Evolutionary conservation across 2,888 invertebrate species (phyloP), one percentile per base, ranked within the genome.

Genomic region (Tipula unca): DNA sequence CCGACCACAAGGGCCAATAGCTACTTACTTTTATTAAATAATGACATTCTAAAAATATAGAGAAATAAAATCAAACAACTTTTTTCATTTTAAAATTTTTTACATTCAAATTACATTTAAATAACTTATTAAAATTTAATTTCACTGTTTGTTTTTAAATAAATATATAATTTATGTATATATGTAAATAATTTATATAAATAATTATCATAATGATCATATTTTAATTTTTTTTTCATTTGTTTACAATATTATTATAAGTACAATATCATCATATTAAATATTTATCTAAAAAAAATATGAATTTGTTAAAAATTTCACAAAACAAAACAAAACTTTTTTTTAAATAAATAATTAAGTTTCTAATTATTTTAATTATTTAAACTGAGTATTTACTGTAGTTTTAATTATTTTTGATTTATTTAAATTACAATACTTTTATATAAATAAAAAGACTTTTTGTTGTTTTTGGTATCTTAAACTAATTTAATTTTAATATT

Each of bases 41-140:
- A 32, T 32, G 5, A 2, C 32, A 32, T 32, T 32, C 32, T 32
- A 32, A 32, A 32, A n/a, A 32, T 32, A 6, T 32, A 32, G 6
- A 42, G 13, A 25, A 69, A 69, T 10, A 69, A 69, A 69, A 69
- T 10, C 10, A 69, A 48, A 48, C 8, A 25, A 25, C 3, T 8
- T 69, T 48, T 69, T 25, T 69, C 69, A 69, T 69, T 69, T 69
- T 69, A 69, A 25, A 69, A 25, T 69, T 25, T 69, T 69, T 69
- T 69, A 69, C 69, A 69, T 69, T 69, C 69, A 69, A 69, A 69
- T 69, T 69, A 69, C 69, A 69, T 69, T 69, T 69, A 69, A 69
- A 69, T 69, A 69, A 69, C 20, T 69, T 69, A 69, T 69, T 69
- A 69, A 69, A 69, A 69, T 69, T 69, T 69, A 25, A 69, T 69